Evolutionary conservation across 2,113 vertebrate genomes (phyloP).

Genomic region (Lota lota): DNA sequence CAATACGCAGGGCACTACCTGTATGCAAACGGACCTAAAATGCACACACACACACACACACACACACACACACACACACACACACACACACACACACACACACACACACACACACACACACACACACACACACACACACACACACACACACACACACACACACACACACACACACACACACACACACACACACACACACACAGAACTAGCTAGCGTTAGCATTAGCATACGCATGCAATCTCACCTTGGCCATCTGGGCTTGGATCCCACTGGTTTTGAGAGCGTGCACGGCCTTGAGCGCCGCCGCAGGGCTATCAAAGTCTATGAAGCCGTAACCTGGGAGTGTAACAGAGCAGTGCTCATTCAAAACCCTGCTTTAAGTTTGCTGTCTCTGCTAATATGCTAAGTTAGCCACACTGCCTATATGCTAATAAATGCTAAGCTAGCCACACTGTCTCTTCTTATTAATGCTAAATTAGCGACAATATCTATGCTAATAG

Average conservation of each 20-base stretch:
- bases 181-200: slow-evolving; percentile 10
- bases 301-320: slow-evolving; percentile 95
- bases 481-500: too few relatives aligned
- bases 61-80: slow-evolving; percentile 37
- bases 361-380: neutral
- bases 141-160: slow-evolving; percentile 34
- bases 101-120: slow-evolving; percentile 21
- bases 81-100: slow-evolving; percentile 33
- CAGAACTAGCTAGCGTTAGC: neutral
- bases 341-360: slow-evolving; percentile 41
- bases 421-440: too few relatives aligned
- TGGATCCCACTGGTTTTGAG: slow-evolving; percentile 96
- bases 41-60: slow-evolving; percentile 25
- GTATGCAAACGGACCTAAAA: too few relatives aligned
- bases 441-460: too few relatives aligned
- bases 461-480: too few relatives aligned
- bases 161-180: slow-evolving; percentile 42
- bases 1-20: neutral
- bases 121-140: slow-evolving; percentile 27
- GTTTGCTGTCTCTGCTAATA: too few relatives aligned
- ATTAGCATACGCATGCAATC: slow-evolving; percentile 19
- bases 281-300: slow-evolving; percentile 95
- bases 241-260: slow-evolving; percentile 99
- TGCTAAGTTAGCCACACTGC: too few relatives aligned
- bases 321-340: slow-evolving; percentile 98